These are phyloP conservation scores for Scylla paramamosain DNA, from an alignment of 1,140 invertebrate genomes.

Conservation along the genomic window DNA sequence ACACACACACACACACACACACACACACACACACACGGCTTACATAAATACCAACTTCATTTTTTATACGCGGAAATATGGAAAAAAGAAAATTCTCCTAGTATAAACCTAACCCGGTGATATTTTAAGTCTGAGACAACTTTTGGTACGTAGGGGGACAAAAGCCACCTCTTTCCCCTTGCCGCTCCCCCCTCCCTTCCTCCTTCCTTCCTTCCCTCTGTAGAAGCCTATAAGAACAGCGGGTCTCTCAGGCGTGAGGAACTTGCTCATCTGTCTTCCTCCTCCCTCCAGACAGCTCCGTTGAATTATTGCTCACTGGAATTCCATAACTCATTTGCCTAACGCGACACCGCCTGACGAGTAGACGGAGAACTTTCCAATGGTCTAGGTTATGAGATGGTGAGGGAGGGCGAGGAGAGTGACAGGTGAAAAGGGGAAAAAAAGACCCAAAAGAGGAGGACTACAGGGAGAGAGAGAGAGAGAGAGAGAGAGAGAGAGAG, in stretches of 20 bases:
- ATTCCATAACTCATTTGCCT: conserved; percentile 78
- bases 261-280: conserved; percentile 76
- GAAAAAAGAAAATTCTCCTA: background rate
- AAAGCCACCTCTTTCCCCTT: conserved; percentile 12
- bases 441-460: background rate
- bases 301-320: conserved; percentile 77
- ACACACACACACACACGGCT: too few species aligned
- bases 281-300: conserved; percentile 71
- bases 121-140: conserved; percentile 1
- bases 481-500: background rate
- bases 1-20: too few species aligned
- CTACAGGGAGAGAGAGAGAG: background rate
- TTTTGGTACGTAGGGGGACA: conserved; percentile 16
- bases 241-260: conserved; percentile 50
- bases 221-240: conserved; percentile 58
- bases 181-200: background rate
- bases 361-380: conserved; percentile 73
- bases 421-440: background rate
- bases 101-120: conserved; percentile 12
- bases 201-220: background rate
- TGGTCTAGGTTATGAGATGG: conserved; percentile 62
- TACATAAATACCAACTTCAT: background rate
- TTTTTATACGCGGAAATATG: background rate
- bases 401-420: background rate
- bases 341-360: conserved; percentile 75